phyloP scores from a whole-genome alignment of 2,797 vertebrate species.

The Chaenodraco wilsoni region DNA sequence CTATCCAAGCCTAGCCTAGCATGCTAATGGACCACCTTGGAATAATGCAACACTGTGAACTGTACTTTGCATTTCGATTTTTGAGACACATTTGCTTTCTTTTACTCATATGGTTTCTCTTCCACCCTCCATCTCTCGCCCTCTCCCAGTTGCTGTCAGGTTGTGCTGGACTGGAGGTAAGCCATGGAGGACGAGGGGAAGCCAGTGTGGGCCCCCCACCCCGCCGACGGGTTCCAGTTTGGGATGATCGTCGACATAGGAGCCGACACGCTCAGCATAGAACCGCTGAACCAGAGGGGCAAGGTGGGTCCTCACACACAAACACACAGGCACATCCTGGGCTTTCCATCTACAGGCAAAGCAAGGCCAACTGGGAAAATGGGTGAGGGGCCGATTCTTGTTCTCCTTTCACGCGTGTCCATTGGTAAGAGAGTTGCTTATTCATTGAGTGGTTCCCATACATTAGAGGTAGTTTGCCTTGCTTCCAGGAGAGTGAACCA shows the following conservation, averaged over 20 bases:
- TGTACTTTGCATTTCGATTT: slow-evolving; percentile 50
- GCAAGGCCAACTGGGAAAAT: slow-evolving; percentile 1
- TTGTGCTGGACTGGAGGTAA: slow-evolving; percentile 64
- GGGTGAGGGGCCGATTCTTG: neutral
- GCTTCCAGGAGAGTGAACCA: neutral
- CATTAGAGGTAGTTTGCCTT: neutral
- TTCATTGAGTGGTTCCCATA: neutral
- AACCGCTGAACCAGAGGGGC: slow-evolving; percentile 91
- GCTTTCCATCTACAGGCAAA: slow-evolving; percentile 22
- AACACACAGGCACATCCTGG: neutral
- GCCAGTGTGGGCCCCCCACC: slow-evolving; percentile 98
- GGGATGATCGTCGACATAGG: slow-evolving; percentile 96
- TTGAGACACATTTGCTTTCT: neutral
- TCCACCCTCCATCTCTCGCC: slow-evolving; percentile 18
- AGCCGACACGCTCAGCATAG: slow-evolving; percentile 92
- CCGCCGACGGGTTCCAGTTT: slow-evolving; percentile 96
- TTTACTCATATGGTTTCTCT: slow-evolving; percentile 1
- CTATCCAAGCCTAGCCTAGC: neutral
- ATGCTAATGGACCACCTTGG: neutral
- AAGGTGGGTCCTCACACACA: slow-evolving; percentile 86
- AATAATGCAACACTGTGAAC: slow-evolving; percentile 45
- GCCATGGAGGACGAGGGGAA: slow-evolving; percentile 96
- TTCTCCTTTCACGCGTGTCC: slow-evolving; percentile 2
- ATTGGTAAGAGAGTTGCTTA: neutral
- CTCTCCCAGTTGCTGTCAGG: slow-evolving; percentile 62